Conservation (phyloP, 2,113 vertebrate genomes). For the Larimichthys crocea region DNA sequence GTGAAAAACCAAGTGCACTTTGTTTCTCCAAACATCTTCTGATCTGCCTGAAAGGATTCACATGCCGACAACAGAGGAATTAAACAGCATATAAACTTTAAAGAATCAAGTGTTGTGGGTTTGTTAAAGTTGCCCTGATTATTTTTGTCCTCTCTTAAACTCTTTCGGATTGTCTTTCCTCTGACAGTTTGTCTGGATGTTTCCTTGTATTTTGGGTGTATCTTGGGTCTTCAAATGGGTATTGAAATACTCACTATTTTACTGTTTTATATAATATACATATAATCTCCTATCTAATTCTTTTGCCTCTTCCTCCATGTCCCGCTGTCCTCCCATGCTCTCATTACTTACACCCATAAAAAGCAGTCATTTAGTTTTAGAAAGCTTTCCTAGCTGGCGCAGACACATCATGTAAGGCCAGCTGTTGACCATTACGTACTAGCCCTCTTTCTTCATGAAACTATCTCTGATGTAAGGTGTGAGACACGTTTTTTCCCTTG, state of each 20-base stretch:
- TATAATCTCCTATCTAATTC: neutral
- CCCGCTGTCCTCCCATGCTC: conserved; percentile 31
- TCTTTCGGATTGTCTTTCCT: neutral
- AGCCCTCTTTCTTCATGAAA: conserved; percentile 76
- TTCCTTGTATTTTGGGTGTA: neutral
- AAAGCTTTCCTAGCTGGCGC: conserved; percentile 44
- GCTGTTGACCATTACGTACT: conserved; percentile 85
- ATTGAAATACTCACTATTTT: neutral
- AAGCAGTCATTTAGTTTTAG: conserved; percentile 25
- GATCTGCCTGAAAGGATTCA: conserved; percentile 21
- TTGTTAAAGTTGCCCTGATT: conserved; percentile 11
- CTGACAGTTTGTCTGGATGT: neutral
- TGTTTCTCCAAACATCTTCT: conserved; percentile 45
- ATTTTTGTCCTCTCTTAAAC: conserved; percentile 8
- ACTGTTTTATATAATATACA: too few relatives aligned
- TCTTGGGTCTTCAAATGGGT: neutral
- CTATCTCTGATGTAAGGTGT: conserved; percentile 85
- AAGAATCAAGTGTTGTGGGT: conserved; percentile 17
- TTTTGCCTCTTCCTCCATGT: neutral
- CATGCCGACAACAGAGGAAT: neutral
- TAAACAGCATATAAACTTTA: conserved; percentile 38
- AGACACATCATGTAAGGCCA: conserved; percentile 64
- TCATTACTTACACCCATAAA: conserved; percentile 43
- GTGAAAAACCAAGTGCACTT: conserved; percentile 17
- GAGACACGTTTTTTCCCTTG: conserved; percentile 82